phyloP scores from a whole-genome alignment of 2,797 vertebrate species.

The Scolopax bukidnonensis region DNA sequence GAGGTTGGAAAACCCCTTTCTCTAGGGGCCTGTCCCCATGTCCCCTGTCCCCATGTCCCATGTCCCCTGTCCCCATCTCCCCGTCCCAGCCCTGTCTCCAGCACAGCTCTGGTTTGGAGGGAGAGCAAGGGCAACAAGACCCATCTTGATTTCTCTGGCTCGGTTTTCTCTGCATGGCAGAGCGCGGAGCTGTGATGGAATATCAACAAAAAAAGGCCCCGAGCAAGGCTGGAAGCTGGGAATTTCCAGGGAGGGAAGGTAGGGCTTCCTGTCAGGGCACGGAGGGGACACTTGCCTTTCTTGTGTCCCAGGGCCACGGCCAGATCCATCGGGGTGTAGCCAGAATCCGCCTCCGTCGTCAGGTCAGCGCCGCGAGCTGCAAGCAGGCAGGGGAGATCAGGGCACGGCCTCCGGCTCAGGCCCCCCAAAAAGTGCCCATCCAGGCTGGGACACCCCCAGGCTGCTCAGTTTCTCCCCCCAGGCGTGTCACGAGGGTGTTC shows the following conservation, averaged over 20 bases:
- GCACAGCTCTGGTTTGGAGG: background rate
- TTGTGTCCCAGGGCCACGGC: slow-evolving; percentile 92
- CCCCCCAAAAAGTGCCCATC: background rate
- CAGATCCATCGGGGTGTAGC: slow-evolving; percentile 95
- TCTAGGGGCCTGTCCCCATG: background rate
- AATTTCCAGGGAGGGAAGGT: background rate
- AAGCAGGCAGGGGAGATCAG: background rate
- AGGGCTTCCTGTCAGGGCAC: background rate
- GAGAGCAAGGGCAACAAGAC: background rate
- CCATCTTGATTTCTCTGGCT: background rate
- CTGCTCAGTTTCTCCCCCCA: background rate
- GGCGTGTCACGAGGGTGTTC: background rate
- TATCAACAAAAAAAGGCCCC: background rate
- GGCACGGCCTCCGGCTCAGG: background rate
- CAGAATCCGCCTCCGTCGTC: slow-evolving; percentile 93
- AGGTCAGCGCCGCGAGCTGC: slow-evolving; percentile 91
- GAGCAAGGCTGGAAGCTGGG: background rate
- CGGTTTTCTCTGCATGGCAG: accelerated
- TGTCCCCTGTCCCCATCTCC: too few species aligned
- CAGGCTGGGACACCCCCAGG: background rate
- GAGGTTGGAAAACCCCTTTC: background rate
- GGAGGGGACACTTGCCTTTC: slow-evolving; percentile 79
- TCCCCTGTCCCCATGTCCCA: too few species aligned
- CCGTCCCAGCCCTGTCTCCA: background rate
- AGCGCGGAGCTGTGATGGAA: background rate